Evolutionary conservation across 2,113 vertebrate genomes (phyloP).

Genomic region (Melanotaenia duboulayi): DNA sequence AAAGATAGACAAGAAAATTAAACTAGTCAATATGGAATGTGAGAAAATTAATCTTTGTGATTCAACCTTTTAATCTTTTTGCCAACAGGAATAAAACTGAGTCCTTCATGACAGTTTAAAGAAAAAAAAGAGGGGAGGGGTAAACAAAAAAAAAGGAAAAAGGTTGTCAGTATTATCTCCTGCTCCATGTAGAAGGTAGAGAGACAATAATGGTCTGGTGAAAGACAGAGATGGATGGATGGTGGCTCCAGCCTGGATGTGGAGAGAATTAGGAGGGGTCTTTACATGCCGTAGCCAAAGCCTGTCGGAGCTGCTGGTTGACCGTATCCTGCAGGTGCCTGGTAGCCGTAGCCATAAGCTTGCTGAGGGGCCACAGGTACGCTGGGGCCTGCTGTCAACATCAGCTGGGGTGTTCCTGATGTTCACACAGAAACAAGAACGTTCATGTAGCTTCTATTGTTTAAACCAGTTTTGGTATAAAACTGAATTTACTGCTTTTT

Average conservation of each 20-base stretch:
- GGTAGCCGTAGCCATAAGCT: slow-evolving; percentile 94
- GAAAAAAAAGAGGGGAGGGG: slow-evolving; percentile 78
- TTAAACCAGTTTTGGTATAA: not conserved
- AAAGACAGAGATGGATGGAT: slow-evolving; percentile 84
- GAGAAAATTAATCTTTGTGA: slow-evolving; percentile 88
- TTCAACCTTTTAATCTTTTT: slow-evolving; percentile 84
- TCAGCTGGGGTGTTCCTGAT: slow-evolving; percentile 95
- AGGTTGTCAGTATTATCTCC: slow-evolving; percentile 71
- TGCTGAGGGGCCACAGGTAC: slow-evolving; percentile 94
- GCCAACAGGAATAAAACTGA: slow-evolving; percentile 88
- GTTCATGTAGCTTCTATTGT: no score
- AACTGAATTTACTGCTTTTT: not conserved
- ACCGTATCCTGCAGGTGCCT: slow-evolving; percentile 88
- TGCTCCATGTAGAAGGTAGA: slow-evolving; percentile 80
- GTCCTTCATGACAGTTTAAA: slow-evolving; percentile 95
- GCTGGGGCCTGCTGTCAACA: slow-evolving; percentile 97
- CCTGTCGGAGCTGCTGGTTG: slow-evolving; percentile 90
- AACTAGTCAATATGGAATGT: slow-evolving; percentile 96
- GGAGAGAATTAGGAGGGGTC: slow-evolving; percentile 55
- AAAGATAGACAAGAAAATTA: slow-evolving; percentile 82
- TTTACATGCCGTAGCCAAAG: slow-evolving; percentile 97
- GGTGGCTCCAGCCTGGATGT: slow-evolving; percentile 76
- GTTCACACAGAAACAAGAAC: slow-evolving; percentile 1
- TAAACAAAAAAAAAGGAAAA: slow-evolving; percentile 74
- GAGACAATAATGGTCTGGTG: slow-evolving; percentile 87